Conservation (phyloP, 2,797 vertebrate species). For the Cynopterus sphinx region DNA sequence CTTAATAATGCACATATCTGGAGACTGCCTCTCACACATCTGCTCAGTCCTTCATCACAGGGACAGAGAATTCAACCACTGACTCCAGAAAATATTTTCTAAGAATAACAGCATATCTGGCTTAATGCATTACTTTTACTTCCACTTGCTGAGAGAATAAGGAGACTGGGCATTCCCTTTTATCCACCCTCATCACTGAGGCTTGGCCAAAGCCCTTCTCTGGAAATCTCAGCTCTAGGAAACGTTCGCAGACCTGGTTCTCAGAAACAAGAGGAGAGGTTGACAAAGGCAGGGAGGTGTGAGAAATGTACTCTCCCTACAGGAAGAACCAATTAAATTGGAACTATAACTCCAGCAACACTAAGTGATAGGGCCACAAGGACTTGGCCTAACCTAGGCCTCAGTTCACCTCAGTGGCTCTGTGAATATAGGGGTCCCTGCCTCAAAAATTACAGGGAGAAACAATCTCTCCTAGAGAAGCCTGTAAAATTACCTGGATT, state of each 20-base stretch:
- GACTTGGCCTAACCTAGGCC: not conserved
- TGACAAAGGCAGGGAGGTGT: not conserved
- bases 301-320: constrained; percentile 20
- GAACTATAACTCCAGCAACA: not conserved
- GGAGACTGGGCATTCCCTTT: constrained; percentile 15
- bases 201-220: not conserved
- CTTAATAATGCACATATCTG: not conserved
- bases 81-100: constrained; percentile 56
- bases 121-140: constrained; percentile 17
- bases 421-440: not conserved
- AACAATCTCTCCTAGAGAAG: not conserved
- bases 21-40: constrained; percentile 41
- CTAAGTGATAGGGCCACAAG: not conserved
- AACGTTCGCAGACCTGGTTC: not conserved
- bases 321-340: constrained; percentile 24
- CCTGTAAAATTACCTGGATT: not conserved
- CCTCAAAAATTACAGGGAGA: not conserved
- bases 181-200: not conserved
- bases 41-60: constrained; percentile 42
- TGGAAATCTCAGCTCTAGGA: constrained; percentile 10
- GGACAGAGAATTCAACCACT: constrained; percentile 35
- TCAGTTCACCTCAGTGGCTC: not conserved
- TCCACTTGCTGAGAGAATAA: constrained; percentile 50
- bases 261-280: not conserved
- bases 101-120: constrained; percentile 58